These are phyloP conservation scores for Alosa alosa DNA, from an alignment of 2,113 vertebrate genomes.

Conservation along the genomic window DNA sequence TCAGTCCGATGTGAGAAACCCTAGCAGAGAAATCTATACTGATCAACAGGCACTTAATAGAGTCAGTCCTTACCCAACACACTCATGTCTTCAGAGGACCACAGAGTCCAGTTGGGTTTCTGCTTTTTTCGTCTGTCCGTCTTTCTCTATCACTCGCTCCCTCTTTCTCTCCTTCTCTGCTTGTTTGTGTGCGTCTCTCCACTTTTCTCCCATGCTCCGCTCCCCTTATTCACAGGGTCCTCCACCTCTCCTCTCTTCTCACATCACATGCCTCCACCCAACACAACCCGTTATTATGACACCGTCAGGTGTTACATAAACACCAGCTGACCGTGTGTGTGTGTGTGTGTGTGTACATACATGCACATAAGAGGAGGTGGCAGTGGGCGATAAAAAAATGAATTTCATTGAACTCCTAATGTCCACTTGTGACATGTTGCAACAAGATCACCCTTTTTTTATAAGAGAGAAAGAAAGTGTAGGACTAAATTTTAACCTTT, in stretches of 20 bases:
- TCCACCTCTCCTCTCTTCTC: too few relatives aligned
- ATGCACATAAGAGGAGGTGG: too few relatives aligned
- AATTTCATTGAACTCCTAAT: too few relatives aligned
- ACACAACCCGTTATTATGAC: conserved; percentile 22
- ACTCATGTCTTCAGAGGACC: neutral
- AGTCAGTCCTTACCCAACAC: neutral
- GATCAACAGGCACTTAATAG: neutral
- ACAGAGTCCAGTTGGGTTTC: neutral
- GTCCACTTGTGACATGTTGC: too few relatives aligned
- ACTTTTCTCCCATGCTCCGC: too few relatives aligned
- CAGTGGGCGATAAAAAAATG: too few relatives aligned
- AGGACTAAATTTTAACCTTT: too few relatives aligned
- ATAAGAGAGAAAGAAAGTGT: too few relatives aligned
- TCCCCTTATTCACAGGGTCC: too few relatives aligned
- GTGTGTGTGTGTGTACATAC: too few relatives aligned
- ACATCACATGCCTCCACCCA: conserved; percentile 36
- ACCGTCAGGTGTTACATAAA: conserved; percentile 35
- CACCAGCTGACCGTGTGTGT: conserved; percentile 31
- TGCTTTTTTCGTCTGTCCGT: neutral
- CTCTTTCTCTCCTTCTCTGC: neutral
- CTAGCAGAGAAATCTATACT: neutral
- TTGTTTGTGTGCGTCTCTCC: neutral
- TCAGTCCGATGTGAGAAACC: neutral
- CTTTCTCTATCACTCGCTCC: neutral
- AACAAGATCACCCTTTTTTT: too few relatives aligned